Base-by-base conservation (phyloP, 2,888 invertebrate genomes). In the Cylloceria caligata region DNA sequence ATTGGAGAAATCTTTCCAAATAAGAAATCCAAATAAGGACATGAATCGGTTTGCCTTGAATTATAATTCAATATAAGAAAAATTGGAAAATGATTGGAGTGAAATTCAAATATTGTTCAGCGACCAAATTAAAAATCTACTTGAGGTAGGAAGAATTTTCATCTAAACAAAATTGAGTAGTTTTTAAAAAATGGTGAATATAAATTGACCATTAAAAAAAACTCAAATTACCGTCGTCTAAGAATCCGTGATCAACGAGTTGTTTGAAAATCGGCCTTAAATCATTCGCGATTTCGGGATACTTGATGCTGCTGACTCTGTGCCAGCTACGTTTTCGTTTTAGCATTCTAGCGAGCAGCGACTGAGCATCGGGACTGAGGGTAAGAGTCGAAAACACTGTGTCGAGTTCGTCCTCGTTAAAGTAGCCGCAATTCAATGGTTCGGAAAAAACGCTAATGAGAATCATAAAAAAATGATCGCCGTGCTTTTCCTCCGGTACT, bases 341-440 rank as follows among this genome's bases (percentile, higher is more conserved):
- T 3, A 91, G 67, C 80, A 92, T 83, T 74, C 89, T 89, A 1
- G 87, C 85, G 9, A 92, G 80, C 24, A 92, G 80, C 68, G 86
- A 89, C 83, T 91, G 91, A 0, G 90, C 88, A 11, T 86, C 52
- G 2, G 34, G 34, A 2, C 85, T 85, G 13, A 92, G 69, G 0
- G 87, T 88, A 11, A 92, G 60, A 5, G 89, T 83, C 0, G 83
- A 81, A 78, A 88, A 91, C 74, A 91, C 73, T 3, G 78, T 81
- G 75, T 91, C 87, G 0, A 90, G 45, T 78, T 92, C 92, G 0
- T 78, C 24, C 27, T 86, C 80, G n/a, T 84, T 42, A 42, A 92
- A 92, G 78, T 92, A 92, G 9, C 90, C 90, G 52, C 91, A 92
- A 76, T 92, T 92, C 0, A 88, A 57, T 2, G 88, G 86, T 69